Evolutionary conservation across 2,888 invertebrate genomes (phyloP).

Genomic region (Hydrotaea cyrtoneurina): DNA sequence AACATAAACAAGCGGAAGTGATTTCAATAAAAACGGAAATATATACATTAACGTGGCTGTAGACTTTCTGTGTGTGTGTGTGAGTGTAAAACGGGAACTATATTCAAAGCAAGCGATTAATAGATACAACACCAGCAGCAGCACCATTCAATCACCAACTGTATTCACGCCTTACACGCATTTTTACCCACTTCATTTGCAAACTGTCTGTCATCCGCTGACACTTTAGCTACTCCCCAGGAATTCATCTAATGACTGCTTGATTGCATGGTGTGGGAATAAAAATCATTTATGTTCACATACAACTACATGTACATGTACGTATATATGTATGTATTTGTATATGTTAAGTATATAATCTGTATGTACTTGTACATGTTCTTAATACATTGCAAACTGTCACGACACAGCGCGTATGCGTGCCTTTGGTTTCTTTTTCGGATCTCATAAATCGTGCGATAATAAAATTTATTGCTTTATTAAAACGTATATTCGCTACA

Average conservation of each 20-base stretch:
- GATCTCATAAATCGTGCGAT: conserved; percentile 11
- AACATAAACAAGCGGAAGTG: conserved; percentile 35
- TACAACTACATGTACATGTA: neutral
- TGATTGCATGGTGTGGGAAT: neutral
- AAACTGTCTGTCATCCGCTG: conserved; percentile 24
- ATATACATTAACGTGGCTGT: conserved; percentile 34
- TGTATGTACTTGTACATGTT: neutral
- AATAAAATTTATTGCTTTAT: conserved; percentile 31
- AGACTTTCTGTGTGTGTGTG: neutral
- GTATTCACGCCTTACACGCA: neutral
- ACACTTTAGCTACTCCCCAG: neutral
- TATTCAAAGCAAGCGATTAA: neutral
- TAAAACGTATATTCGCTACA: neutral
- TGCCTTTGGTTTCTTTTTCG: neutral
- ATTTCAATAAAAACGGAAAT: conserved; percentile 43
- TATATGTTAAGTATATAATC: neutral
- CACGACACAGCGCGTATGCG: conserved; percentile 30
- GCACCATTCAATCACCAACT: neutral
- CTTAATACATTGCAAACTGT: neutral
- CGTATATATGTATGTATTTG: neutral
- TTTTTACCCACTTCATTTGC: conserved; percentile 18
- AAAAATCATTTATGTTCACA: neutral
- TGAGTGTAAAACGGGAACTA: neutral
- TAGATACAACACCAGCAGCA: neutral
- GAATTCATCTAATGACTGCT: neutral